Conservation (phyloP, 2,797 vertebrate genomes). For the Rallus crepitans region DNA sequence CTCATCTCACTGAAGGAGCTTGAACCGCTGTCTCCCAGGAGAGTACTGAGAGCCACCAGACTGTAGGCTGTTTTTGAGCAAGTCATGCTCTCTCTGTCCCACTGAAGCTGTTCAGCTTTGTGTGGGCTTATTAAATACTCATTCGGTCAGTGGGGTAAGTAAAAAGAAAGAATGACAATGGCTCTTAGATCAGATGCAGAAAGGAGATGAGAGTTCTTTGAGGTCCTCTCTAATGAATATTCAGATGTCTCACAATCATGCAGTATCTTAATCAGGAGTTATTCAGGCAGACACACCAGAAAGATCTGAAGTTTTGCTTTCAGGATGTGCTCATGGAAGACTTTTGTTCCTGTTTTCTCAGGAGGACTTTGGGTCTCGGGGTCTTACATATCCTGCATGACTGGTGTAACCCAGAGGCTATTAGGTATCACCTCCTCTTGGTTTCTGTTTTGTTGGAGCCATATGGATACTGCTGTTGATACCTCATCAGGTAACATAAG, state of each 20-base stretch:
- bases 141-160: background rate
- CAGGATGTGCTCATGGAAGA: background rate
- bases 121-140: constrained; percentile 44
- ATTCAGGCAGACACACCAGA: background rate
- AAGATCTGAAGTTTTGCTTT: background rate
- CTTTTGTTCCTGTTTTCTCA: background rate
- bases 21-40: background rate
- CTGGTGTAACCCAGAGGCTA: background rate
- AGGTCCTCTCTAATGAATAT: constrained; percentile 24
- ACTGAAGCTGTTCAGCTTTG: constrained; percentile 37
- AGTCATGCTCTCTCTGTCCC: background rate
- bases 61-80: constrained; percentile 20
- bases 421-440: background rate
- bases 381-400: background rate
- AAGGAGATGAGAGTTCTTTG: background rate
- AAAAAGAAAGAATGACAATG: background rate
- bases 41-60: constrained; percentile 10
- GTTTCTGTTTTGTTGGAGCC: background rate
- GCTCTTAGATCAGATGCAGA: background rate
- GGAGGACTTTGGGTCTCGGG: background rate
- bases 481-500: background rate
- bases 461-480: background rate
- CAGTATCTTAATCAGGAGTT: background rate
- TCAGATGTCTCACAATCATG: background rate
- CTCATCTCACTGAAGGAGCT: constrained; percentile 36